These are phyloP conservation scores for Eublepharis macularius DNA, from an alignment of 2,113 vertebrate genomes.

Conservation along the genomic window DNA sequence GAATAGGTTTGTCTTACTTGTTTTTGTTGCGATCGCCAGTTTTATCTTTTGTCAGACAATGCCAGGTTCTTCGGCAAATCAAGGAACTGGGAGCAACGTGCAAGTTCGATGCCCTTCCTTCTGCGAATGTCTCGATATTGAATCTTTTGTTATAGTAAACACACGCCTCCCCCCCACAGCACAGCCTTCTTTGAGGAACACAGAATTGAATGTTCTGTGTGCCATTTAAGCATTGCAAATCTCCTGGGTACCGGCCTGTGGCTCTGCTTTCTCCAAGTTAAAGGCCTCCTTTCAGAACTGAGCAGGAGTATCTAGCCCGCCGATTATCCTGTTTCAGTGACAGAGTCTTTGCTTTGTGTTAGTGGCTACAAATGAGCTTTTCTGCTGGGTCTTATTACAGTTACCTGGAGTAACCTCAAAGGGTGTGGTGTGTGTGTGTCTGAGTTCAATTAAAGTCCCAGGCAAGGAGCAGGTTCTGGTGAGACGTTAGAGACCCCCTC, in stretches of 20 bases:
- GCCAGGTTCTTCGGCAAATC: not conserved
- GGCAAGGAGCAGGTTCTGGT: too few species aligned
- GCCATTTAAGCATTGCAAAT: accelerated
- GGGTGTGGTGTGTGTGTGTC: accelerated
- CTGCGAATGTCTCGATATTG: accelerated
- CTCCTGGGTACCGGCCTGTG: accelerated
- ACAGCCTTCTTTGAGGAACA: not conserved
- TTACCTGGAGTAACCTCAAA: not conserved
- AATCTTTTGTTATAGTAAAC: accelerated
- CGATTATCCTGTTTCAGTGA: not conserved
- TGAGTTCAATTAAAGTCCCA: not conserved
- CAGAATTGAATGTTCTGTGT: accelerated
- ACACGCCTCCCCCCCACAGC: not conserved
- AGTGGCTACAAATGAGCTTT: not conserved
- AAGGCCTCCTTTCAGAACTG: not conserved
- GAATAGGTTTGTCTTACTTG: too few species aligned
- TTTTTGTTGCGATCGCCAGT: too few species aligned
- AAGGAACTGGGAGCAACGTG: not conserved
- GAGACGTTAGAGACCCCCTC: not conserved
- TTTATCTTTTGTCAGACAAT: not conserved
- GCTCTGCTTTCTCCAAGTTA: not conserved
- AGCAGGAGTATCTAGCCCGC: accelerated
- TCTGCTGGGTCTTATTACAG: too few species aligned
- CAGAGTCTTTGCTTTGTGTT: not conserved
- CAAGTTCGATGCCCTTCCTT: not conserved